A percentile compares a stretch with the other conserved stretches of the same genome.
Evolutionary conservation across 2,888 invertebrate genomes (phyloP).

Genomic region (Diadegma fenestrale): DNA sequence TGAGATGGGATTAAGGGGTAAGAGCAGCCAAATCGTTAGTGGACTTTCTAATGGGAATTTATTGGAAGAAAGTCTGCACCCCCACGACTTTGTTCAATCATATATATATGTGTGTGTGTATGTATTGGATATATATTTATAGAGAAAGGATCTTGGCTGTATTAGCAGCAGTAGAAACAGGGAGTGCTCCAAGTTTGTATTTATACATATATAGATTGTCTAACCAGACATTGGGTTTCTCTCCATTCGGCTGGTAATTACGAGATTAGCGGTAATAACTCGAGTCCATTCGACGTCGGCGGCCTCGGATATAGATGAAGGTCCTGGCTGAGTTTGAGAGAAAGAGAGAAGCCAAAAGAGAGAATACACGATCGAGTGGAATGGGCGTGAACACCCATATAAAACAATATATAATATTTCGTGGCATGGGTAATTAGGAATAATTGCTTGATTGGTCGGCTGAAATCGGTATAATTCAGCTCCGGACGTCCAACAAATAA

Average conservation of each 20-base stretch:
- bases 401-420: conserved; percentile 76
- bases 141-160: conserved; percentile 33
- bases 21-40: conserved; percentile 62
- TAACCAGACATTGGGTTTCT: conserved; percentile 59
- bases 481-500: conserved; percentile 77
- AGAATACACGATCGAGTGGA: conserved; percentile 44
- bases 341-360: conserved; percentile 6
- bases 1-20: conserved; percentile 47
- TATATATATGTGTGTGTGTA: not conserved
- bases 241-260: conserved; percentile 76
- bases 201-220: conserved; percentile 30
- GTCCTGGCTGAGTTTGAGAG: conserved; percentile 36
- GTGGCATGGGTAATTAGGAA: conserved; percentile 79
- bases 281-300: conserved; percentile 67
- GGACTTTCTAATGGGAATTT: conserved; percentile 70
- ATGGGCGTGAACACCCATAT: conserved; percentile 68
- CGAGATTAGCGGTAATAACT: conserved; percentile 77
- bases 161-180: conserved; percentile 41
- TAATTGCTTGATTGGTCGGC: conserved; percentile 79
- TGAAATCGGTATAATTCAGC: conserved; percentile 79
- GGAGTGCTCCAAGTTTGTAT: conserved; percentile 30
- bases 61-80: conserved; percentile 63
- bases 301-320: conserved; percentile 65
- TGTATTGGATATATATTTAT: conserved; percentile 23
- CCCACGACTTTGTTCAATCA: conserved; percentile 31